These are phyloP conservation scores for Sus cebifrons DNA, from an alignment of 2,797 vertebrate species.

Conservation along the genomic window DNA sequence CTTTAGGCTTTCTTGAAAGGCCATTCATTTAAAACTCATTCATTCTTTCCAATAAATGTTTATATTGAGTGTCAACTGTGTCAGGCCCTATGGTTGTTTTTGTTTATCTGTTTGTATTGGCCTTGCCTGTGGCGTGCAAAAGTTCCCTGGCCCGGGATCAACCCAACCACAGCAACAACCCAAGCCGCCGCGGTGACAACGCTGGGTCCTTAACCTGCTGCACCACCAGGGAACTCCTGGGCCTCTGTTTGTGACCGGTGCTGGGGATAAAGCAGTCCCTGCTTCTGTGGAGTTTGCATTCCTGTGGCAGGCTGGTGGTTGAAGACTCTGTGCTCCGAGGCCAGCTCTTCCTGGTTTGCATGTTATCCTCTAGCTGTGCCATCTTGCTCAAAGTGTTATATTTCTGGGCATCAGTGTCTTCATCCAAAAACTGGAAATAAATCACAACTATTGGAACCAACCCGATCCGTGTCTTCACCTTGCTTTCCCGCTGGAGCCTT, in stretches of 20 bases:
- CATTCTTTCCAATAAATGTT: not conserved
- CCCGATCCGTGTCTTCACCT: not conserved
- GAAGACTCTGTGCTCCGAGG: not conserved
- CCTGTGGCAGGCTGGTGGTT: not conserved
- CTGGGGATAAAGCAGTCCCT: not conserved
- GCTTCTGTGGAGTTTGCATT: not conserved
- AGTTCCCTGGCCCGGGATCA: no score
- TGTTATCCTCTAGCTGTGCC: constrained; percentile 7
- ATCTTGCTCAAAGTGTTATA: not conserved
- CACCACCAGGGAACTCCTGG: no score
- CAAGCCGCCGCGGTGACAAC: no score
- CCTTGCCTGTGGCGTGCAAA: no score
- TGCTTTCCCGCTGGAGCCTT: not conserved
- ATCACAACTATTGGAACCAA: not conserved
- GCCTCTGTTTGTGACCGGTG: not conserved
- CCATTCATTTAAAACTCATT: not conserved
- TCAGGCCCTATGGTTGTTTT: not conserved
- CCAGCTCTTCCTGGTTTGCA: not conserved
- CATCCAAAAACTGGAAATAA: not conserved
- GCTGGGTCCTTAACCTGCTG: no score
- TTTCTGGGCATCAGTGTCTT: not conserved
- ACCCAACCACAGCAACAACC: no score
- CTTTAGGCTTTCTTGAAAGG: not conserved
- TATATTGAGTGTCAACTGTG: no score
- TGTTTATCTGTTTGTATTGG: no score